Evolutionary conservation across 2,113 vertebrate genomes (phyloP), one percentile per base, ranked within the genome.

Genomic region (Hemichromis elongatus): DNA sequence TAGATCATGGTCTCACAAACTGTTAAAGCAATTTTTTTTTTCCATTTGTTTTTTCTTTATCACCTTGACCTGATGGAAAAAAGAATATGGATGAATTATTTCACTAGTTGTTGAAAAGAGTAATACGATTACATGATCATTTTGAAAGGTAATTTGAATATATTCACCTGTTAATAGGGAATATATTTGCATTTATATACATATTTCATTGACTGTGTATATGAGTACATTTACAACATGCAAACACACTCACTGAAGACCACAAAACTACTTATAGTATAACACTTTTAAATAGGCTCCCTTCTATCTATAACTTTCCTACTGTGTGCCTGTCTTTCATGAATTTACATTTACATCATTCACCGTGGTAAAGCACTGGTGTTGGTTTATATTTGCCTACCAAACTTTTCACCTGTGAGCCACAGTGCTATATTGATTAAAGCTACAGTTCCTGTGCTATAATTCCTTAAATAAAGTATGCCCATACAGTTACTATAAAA

Each of bases 231-330:
- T 68, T 42, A 82, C 80, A 66, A 61, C 9, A 59, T 5, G 50
- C 35, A 24, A 47, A 52, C 26, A 55, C 9, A 19, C 70, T 84
- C 70, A 75, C 78, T 86, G 79, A 80, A 68, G 80, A 88, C 84
- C 75, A 86, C 79, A 75, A 19, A 78, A 77, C 77, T 93, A 82
- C 93, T 92, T 94, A 90, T 89, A 81, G 86, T 61, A 78, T 30
- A 84, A 85, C 89, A 88, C 92, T 92, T 88, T 78, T 91, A 87
- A 79, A 90, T 87, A 81, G 90, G 81, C 81, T 85, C 90, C 87
- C 86, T 89, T 82, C 47, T 89, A 80, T 56, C 52, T 78, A 83
- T 83, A 87, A 86, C 47, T 88, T 83, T 75, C 79, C 80, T 77
- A 37, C 82, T 86, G 54, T 50, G 56, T 63, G 24, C 33, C 57